Evolutionary conservation across 2,888 invertebrate species (phyloP), one percentile per base, ranked within the genome.

Genomic region (Baccha elongata): DNA sequence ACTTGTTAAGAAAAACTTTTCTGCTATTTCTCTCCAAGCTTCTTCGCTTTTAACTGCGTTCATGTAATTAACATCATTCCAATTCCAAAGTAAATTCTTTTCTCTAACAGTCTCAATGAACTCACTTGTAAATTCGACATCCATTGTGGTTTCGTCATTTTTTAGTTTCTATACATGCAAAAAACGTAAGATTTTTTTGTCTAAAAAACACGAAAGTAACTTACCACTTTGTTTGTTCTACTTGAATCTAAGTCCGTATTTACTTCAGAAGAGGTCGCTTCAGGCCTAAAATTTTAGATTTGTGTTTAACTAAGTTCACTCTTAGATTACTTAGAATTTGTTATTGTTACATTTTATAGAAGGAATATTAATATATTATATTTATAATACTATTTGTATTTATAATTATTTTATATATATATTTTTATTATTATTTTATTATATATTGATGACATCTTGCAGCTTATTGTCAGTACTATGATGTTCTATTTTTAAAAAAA

Each of bases 31-130:
- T 15, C 6, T 11, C 58, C 58, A 58, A 15, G 58, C 40, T 15
- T 23, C 15, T 17, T 58, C 8, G 2, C 3, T 40, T 23, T 40
- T 40, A 0, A 3, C 11, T 2, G 13, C 8, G 15, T 58, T 15
- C 0, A 40, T 40, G 40, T 58, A 13, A 19, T 40, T 15, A 11
- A 26, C 40, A 15, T 40, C 26, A 13, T 6, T 0, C 37, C 35
- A 58, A 58, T 58, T 58, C 58, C 58, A 58, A 15, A 58, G 23
- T 3, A 58, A 4, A 26, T 3, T 10, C 10, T 40, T 58, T 21
- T 15, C 58, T 17, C 26, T 23, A 6, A 58, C 8, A 7, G 58
- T 11, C 11, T 58, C 3, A 23, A 58, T 58, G 15, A 58, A 58
- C 6, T 40, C 15, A 40, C 19, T 8, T 7, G 32, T 35, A n/a